Percentiles rank a stretch among this genome's conserved stretches.
Evolutionary conservation across 2,888 invertebrate species (phyloP).

Genomic region (Serripes groenlandicus): DNA sequence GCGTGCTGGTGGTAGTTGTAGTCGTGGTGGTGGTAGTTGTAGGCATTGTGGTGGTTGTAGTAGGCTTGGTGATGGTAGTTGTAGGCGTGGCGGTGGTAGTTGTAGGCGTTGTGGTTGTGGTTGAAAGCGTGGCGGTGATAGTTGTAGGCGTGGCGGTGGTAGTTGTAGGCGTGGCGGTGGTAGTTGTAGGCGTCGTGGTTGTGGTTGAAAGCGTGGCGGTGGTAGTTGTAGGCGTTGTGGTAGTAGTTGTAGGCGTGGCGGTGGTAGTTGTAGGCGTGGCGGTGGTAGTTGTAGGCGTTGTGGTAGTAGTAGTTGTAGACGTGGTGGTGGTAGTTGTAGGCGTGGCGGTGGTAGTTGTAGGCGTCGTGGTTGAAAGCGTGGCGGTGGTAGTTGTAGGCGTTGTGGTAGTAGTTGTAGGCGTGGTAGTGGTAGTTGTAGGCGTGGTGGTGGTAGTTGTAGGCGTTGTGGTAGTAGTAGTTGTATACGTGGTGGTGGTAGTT

Average conservation of each 20-base stretch:
- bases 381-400: conserved; percentile 1
- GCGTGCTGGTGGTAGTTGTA: not conserved
- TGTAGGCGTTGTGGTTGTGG: not conserved
- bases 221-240: conserved; percentile 4
- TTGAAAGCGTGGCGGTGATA: not conserved
- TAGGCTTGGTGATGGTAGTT: conserved; percentile 6
- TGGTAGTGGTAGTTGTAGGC: conserved; percentile 1
- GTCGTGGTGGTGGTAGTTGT: not conserved
- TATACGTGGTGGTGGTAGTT: not conserved
- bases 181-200: conserved; percentile 8
- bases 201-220: conserved; percentile 12
- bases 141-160: conserved; percentile 7
- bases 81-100: not conserved
- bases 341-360: not conserved
- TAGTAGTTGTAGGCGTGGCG: conserved; percentile 1
- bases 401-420: not conserved
- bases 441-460: conserved; percentile 4
- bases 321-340: not conserved
- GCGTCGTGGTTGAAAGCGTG: not conserved
- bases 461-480: conserved; percentile 22
- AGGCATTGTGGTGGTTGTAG: not conserved
- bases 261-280: conserved; percentile 7
- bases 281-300: conserved; percentile 4
- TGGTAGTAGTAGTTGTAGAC: conserved; percentile 12
- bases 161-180: conserved; percentile 10